These are phyloP conservation scores for Hylaeus volcanicus DNA, from an alignment of 1,140 invertebrate genomes.

Conservation along the genomic window DNA sequence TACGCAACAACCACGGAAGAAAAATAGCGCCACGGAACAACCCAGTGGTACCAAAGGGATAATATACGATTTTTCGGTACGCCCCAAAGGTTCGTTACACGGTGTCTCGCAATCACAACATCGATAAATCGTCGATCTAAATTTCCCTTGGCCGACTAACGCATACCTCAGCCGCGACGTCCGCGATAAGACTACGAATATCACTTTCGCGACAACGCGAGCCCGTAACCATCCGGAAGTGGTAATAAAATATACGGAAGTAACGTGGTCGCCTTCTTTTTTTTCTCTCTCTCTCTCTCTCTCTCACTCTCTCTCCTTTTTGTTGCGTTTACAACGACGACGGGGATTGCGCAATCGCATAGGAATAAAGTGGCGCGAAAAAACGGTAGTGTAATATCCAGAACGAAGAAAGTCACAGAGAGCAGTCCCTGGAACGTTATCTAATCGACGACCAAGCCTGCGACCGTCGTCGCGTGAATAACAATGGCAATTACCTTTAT, in stretches of 20 bases:
- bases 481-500: conserved; percentile 20
- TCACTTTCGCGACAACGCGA: conserved; percentile 3
- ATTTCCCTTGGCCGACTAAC: neutral
- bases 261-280: neutral
- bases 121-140: neutral
- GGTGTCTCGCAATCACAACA: neutral
- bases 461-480: neutral
- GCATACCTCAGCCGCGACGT: neutral
- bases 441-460: conserved; percentile 16
- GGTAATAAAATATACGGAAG: conserved; percentile 18
- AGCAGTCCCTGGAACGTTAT: conserved; percentile 9
- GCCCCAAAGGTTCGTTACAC: neutral
- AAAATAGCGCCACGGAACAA: neutral
- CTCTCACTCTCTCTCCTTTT: no score
- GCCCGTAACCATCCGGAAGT: conserved; percentile 6
- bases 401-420: conserved; percentile 24
- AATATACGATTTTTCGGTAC: neutral
- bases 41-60: neutral
- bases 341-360: neutral
- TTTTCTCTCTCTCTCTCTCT: no score
- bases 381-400: neutral
- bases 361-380: neutral
- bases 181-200: neutral
- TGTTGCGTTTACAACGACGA: neutral
- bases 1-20: neutral